Evolutionary conservation across 2,888 invertebrate genomes (phyloP).

Genomic region (Rotaria magnacalcarata): DNA sequence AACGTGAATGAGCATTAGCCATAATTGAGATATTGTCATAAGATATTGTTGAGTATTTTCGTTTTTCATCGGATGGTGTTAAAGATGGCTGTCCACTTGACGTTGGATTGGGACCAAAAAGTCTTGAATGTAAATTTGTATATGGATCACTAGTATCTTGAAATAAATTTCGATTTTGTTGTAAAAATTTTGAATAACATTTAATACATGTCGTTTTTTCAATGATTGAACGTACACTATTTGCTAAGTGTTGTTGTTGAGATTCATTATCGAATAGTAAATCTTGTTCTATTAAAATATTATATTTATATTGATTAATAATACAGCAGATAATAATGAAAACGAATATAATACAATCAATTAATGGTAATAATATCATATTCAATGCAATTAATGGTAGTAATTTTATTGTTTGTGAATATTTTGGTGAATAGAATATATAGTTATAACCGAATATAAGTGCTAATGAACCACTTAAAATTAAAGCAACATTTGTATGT

Average conservation of each 20-base stretch:
- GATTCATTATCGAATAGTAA: neutral
- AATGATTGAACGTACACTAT: neutral
- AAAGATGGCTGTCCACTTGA: neutral
- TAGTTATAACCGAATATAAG: slow-evolving; percentile 19
- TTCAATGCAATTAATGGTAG: neutral
- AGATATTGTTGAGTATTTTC: neutral
- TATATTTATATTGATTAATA: neutral
- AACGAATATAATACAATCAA: neutral
- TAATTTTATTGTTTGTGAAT: neutral
- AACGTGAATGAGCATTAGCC: neutral
- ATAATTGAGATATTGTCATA: neutral
- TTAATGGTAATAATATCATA: neutral
- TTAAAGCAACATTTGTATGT: slow-evolving; percentile 17
- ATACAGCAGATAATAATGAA: neutral
- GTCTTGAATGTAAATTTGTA: neutral
- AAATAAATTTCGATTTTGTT: neutral
- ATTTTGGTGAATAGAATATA: slow-evolving; percentile 14
- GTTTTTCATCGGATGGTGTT: neutral
- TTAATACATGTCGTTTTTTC: neutral
- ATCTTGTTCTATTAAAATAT: neutral
- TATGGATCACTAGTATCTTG: neutral
- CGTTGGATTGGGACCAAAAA: neutral
- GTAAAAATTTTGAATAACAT: slow-evolving; percentile 10
- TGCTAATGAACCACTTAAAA: neutral
- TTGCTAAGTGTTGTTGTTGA: neutral